Evolutionary conservation across 2,113 vertebrate species (phyloP), one percentile per base, ranked within the genome.

Genomic region (Nipponia nippon): DNA sequence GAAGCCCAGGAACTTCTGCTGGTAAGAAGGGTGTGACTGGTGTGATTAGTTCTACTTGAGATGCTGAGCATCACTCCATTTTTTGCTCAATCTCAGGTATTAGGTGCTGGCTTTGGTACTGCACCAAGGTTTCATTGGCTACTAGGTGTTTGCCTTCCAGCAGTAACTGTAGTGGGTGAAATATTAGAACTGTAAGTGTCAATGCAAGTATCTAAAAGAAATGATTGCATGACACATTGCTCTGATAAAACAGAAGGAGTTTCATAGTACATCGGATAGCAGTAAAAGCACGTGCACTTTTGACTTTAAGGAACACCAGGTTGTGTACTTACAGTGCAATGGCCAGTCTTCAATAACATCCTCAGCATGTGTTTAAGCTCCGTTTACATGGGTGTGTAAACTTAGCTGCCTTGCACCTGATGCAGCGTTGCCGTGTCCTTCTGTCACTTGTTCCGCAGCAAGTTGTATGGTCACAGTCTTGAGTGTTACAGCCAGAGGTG

Each of bases 401-500:
- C 32, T 58, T 49, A 26, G 4, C 17, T 71, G 46, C 59, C 38
- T 66, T 66, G 32, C 17, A 26, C 6, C 13, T 55, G 13, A 55
- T 58, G 27, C 7, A 2, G 15, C 0, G 0, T 62, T 81, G 55
- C 47, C 91, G 42, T 0, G 0, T 69, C 52, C 56, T 93, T 76
- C 66, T 72, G 26, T 95, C 42, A 47, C 52, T 93, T 61, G 26
- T 90, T 93, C 30, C 40, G n/a, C 23, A 40, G 22, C 53, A 71
- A 53, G 17, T 7, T 58, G 11, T 56, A 9, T 58, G 46, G 58
- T 89, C 46, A 9, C 15, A 15, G 15, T 62, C 9, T 62, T 61
- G 19, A 29, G 9, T 27, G 16, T n/a, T 86, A 34, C 0, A 80
- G 13, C 23, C 50, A 59, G n/a, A 50, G 20, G 21, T 59, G 47